These are phyloP conservation scores for Hyposoter didymator DNA, from an alignment of 2,888 invertebrate genomes.

Conservation along the genomic window DNA sequence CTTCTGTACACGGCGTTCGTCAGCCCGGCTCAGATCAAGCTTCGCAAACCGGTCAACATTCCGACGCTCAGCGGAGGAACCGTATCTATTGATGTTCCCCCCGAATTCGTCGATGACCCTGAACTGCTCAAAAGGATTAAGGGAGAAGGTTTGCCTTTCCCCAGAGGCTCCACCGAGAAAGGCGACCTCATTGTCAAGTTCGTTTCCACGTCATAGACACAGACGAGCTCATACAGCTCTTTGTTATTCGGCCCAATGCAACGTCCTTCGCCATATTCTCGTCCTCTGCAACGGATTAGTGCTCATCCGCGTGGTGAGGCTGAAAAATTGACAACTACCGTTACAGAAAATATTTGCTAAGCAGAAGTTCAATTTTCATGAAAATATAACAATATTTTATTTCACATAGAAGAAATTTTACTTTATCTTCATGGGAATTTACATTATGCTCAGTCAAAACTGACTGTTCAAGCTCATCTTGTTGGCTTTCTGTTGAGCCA, in stretches of 20 bases:
- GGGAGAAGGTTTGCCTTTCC: conserved; percentile 96
- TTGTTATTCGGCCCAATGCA: not conserved
- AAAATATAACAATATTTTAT: too few relatives aligned
- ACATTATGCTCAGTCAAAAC: too few relatives aligned
- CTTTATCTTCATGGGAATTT: too few relatives aligned
- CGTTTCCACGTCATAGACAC: conserved; percentile 93
- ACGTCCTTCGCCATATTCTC: too few relatives aligned
- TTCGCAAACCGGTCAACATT: conserved; percentile 94
- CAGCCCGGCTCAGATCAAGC: conserved; percentile 95
- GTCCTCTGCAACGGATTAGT: too few relatives aligned
- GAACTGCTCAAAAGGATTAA: conserved; percentile 94
- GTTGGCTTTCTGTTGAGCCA: too few relatives aligned
- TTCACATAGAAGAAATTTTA: too few relatives aligned
- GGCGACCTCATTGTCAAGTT: conserved; percentile 97
- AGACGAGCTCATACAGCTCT: conserved; percentile 81
- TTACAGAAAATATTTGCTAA: too few relatives aligned
- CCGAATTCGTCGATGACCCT: conserved; percentile 93
- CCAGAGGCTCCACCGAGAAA: conserved; percentile 95
- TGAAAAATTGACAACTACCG: too few relatives aligned
- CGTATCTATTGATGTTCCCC: conserved; percentile 91
- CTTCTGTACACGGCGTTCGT: conserved; percentile 94
- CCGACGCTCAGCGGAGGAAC: conserved; percentile 95
- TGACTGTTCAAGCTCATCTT: too few relatives aligned
- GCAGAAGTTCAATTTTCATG: too few relatives aligned
- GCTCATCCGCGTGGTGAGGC: too few relatives aligned